Conservation (phyloP, 1,140 invertebrate species). For the Berghia stephanieae region DNA sequence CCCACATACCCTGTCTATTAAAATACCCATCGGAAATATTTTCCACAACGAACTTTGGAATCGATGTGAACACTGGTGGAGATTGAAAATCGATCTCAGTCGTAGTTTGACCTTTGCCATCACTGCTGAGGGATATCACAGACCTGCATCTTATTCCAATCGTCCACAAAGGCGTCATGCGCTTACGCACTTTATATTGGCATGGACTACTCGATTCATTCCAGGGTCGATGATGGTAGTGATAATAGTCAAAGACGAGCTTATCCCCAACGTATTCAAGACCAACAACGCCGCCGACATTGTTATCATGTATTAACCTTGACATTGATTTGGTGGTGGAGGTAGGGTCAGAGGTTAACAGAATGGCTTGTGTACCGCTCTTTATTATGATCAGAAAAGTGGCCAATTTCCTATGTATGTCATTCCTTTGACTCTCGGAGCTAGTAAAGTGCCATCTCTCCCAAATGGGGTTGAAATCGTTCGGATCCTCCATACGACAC, state of each 20-base stretch:
- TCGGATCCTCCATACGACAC: too few relatives aligned
- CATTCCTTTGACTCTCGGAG: too few relatives aligned
- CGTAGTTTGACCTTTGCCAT: too few relatives aligned
- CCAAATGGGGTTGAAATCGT: too few relatives aligned
- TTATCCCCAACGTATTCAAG: background rate
- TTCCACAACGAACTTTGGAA: background rate
- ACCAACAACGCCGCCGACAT: background rate
- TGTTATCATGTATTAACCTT: background rate
- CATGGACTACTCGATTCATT: background rate
- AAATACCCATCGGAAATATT: background rate
- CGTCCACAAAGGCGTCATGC: background rate
- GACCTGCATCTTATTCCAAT: background rate
- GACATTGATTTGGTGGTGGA: too few relatives aligned
- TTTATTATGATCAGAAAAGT: too few relatives aligned
- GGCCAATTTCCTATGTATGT: too few relatives aligned
- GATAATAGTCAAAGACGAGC: background rate
- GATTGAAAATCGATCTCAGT: background rate
- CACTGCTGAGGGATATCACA: background rate
- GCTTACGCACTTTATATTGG: background rate
- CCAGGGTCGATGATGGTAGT: background rate
- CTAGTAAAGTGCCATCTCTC: too few relatives aligned
- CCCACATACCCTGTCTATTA: background rate
- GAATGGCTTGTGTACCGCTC: too few relatives aligned
- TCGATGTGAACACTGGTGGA: background rate
- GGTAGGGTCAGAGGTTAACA: too few relatives aligned